Base-by-base conservation (phyloP, 2,888 invertebrate species). In the Drosophila mimica region DNA sequence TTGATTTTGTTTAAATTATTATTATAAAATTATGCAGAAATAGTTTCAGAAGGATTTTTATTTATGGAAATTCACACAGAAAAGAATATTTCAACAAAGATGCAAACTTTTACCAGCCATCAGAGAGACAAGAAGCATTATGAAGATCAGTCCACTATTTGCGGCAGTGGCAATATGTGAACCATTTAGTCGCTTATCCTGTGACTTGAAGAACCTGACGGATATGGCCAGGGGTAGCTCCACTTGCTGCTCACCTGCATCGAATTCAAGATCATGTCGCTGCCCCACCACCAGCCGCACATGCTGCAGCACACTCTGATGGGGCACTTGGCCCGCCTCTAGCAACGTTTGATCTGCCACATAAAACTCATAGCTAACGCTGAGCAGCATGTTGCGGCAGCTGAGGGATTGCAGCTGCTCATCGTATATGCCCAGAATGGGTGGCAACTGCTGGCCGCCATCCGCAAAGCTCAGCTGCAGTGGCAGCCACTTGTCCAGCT, bases 331-430 rank as follows among this genome's bases (percentile, higher is more conserved):
- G 0, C 76, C 77, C 3, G 17, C n/a, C 0, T 77, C 84, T 0
- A 64, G 56, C 15, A 83, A 25, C 0, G 73, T 74, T 36, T 83
- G 30, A 13, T 81, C 74, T 0, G 81, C 86, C 28, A 89, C 84
- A 48, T 90, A 81, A 73, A 93, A 92, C 61, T 92, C 91, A 74
- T 91, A 93, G 15, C 81, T 76, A 8, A 91, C 76, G 51, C 82
- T 91, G 2, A 93, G 74, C 9, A 92, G 65, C 69, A 93, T 91
- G 76, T 93, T 93, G 36, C 89, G 89, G 49, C 93, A 93, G n/a
- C 77, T 82, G 30, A 93, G 92, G 0, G 81, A 79, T 13, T 83
- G 82, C n/a, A 79, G 80, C 7, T 76, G 70, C 4, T 82, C 84
- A 51, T 89, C 74, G 72, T 82, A 91, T 9, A 67, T 49, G 2